Evolutionary conservation across 2,888 invertebrate genomes (phyloP).

Genomic region (Lymantria monacha): DNA sequence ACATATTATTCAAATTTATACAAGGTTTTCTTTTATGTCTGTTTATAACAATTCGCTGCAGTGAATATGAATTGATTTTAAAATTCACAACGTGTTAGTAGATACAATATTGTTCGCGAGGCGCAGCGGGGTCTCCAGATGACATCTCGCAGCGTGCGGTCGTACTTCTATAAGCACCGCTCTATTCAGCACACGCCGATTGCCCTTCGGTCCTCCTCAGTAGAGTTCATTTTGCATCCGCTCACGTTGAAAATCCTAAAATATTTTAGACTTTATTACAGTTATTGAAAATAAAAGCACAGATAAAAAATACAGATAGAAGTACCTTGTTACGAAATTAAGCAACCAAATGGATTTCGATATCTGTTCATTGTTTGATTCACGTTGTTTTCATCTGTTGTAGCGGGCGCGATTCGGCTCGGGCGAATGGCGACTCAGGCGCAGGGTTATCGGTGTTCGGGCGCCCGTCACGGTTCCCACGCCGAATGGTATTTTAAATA

Average conservation of each 20-base stretch:
- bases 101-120: conserved; percentile 80
- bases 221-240: conserved; percentile 28
- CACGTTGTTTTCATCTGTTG: conserved; percentile 42
- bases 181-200: conserved; percentile 22
- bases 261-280: conserved; percentile 55
- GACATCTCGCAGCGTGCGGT: conserved; percentile 79
- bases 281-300: conserved; percentile 72
- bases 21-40: conserved; percentile 44
- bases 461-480: conserved; percentile 78
- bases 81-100: conserved; percentile 73
- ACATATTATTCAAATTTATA: conserved; percentile 36
- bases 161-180: conserved; percentile 58
- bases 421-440: conserved; percentile 50
- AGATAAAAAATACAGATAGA: conserved; percentile 71
- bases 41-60: conserved; percentile 50
- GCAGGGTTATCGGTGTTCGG: conserved; percentile 61
- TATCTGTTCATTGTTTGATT: conserved; percentile 74
- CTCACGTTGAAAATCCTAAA: conserved; percentile 34
- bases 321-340: conserved; percentile 69
- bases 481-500: conserved; percentile 78
- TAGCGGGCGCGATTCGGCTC: conserved; percentile 26
- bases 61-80: conserved; percentile 76
- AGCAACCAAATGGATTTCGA: conserved; percentile 73
- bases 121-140: conserved; percentile 75
- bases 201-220: conserved; percentile 13